Evolutionary conservation across 2,888 invertebrate genomes (phyloP).

Genomic region (Parthenolecanium corni): DNA sequence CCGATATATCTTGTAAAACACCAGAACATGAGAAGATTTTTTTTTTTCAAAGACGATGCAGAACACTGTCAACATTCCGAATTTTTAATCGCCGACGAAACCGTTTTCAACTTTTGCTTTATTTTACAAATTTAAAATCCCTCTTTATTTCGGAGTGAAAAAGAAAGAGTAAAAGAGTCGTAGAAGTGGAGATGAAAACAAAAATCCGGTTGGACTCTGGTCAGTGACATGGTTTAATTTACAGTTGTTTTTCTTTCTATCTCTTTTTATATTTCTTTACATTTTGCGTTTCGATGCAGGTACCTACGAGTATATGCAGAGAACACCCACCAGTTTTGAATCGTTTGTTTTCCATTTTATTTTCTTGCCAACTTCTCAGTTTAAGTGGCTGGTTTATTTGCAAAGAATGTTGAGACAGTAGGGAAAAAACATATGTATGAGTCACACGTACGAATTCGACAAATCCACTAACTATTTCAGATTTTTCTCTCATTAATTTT

Average conservation of each 20-base stretch:
- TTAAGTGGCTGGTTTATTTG: not conserved
- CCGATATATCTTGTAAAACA: slow-evolving; percentile 9
- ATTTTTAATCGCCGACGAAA: slow-evolving; percentile 20
- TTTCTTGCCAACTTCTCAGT: not conserved
- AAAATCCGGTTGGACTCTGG: slow-evolving; percentile 21
- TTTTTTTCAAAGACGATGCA: slow-evolving; percentile 11
- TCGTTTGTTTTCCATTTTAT: slow-evolving; percentile 24
- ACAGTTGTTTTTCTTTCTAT: slow-evolving; percentile 14
- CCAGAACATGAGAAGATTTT: not conserved
- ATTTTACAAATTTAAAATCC: slow-evolving; percentile 11
- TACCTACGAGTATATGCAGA: too few species aligned
- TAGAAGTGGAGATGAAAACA: not conserved
- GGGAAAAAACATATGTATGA: too few species aligned
- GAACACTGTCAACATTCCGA: slow-evolving; percentile 22
- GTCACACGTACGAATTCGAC: too few species aligned
- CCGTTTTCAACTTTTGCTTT: not conserved
- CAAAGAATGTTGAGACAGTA: too few species aligned
- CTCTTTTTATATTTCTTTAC: not conserved
- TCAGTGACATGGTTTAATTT: slow-evolving; percentile 24
- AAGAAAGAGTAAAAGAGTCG: too few species aligned
- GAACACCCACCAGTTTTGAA: slow-evolving; percentile 22
- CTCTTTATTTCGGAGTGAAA: not conserved
- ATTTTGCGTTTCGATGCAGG: too few species aligned
- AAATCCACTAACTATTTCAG: too few species aligned
- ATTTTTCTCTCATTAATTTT: too few species aligned